Conservation (phyloP, 2,797 vertebrate species). For the Gadopsis marmoratus region DNA sequence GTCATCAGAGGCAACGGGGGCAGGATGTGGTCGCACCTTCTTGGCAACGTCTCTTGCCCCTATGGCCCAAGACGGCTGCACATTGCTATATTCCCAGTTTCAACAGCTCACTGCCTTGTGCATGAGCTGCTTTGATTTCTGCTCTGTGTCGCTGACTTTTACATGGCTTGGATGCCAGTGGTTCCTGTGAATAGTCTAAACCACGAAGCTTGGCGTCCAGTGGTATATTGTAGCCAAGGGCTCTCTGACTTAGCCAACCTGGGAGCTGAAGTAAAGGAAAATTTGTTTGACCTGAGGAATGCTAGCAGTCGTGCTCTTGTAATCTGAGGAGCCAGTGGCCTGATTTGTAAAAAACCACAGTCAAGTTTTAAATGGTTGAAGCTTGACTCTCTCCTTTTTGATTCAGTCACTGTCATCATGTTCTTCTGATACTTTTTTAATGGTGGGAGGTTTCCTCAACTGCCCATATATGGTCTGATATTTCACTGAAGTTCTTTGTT, state of each 20-base stretch:
- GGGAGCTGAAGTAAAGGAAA: constrained; percentile 55
- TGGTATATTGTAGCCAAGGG: constrained; percentile 39
- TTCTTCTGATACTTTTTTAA: constrained; percentile 43
- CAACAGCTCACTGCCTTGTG: constrained; percentile 67
- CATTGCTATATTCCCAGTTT: constrained; percentile 50
- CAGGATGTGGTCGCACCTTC: constrained; percentile 78
- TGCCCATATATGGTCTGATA: constrained; percentile 30
- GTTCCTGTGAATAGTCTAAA: constrained; percentile 58
- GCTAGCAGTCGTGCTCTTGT: constrained; percentile 32
- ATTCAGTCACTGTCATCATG: constrained; percentile 25
- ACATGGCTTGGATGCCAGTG: constrained; percentile 49
- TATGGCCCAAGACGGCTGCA: constrained; percentile 54
- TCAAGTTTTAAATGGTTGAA: constrained; percentile 18
- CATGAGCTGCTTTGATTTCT: constrained; percentile 64
- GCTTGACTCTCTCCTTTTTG: constrained; percentile 39
- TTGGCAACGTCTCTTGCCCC: constrained; percentile 60
- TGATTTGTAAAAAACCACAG: constrained; percentile 30
- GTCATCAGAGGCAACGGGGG: constrained; percentile 52
- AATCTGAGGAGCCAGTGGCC: constrained; percentile 50
- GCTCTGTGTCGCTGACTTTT: constrained; percentile 64
- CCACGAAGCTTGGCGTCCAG: constrained; percentile 31
- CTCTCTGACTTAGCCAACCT: constrained; percentile 53
- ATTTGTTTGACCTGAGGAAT: constrained; percentile 45
- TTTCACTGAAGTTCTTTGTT: constrained; percentile 63
- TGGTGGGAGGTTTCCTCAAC: constrained; percentile 37